Evolutionary conservation across 1,140 invertebrate genomes (phyloP).

Genomic region (Drosophila rhopaloa): DNA sequence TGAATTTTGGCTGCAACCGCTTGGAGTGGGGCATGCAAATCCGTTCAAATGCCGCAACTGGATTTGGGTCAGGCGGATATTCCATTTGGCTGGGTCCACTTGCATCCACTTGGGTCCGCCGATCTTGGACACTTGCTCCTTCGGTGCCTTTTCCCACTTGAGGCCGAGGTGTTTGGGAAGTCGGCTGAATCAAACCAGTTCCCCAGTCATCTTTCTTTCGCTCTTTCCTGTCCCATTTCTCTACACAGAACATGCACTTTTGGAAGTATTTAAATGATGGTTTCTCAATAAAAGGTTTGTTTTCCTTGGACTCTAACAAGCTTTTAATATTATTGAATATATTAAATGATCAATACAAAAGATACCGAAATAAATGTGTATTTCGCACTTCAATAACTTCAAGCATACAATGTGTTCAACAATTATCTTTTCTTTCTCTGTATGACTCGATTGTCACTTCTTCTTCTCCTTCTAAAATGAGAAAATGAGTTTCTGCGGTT

Average conservation of each 20-base stretch:
- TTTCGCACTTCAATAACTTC: no score
- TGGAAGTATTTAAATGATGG: background rate
- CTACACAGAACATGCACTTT: constrained; percentile 7
- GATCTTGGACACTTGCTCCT: constrained; percentile 36
- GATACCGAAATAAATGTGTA: no score
- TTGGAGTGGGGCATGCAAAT: constrained; percentile 64
- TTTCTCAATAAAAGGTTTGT: no score
- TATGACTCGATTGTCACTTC: constrained; percentile 10
- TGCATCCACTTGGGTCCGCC: constrained; percentile 16
- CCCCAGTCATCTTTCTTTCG: constrained; percentile 17
- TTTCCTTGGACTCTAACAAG: no score
- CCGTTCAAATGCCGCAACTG: constrained; percentile 31
- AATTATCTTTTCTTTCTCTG: constrained; percentile 8
- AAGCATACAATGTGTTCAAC: background rate
- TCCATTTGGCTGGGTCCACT: constrained; percentile 45
- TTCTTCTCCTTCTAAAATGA: constrained; percentile 6
- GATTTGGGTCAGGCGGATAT: constrained; percentile 69
- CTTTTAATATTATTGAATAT: no score
- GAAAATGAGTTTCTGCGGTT: constrained; percentile 48
- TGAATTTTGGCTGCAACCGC: constrained; percentile 7
- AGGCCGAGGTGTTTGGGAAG: constrained; percentile 35
- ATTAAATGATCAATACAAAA: no score
- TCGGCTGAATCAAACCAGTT: constrained; percentile 70
- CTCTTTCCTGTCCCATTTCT: constrained; percentile 2
- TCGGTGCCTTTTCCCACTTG: constrained; percentile 1